Base-by-base conservation (phyloP, 2,797 vertebrate species). In the Ptychobarbus kaznakovi region DNA sequence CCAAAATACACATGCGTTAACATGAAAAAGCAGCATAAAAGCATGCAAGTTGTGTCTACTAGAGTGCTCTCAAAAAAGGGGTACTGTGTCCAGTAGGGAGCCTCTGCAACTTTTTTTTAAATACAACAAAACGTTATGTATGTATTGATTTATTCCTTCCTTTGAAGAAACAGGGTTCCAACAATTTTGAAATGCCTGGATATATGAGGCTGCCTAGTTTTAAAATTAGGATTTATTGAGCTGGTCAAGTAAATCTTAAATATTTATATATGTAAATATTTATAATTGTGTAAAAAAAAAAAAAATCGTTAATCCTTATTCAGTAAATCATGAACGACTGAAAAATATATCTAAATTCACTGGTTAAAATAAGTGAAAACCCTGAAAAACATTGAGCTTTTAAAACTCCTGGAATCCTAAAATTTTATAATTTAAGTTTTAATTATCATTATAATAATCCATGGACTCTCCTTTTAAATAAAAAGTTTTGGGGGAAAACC, bases 371-470 rank as follows among this genome's bases (percentile, higher is more conserved):
- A 65, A 16, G 13, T 68, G 32, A 13, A 66, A 35, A 16, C 28
- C 63, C 2, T 18, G 58, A 32, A 7, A 15, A 66, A 66, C 2
- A 66, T 35, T 66, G 13, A 38, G 35, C n/a, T 7, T 25, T 73
- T 28, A 25, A 73, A 73, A 75, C 46, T 22, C 49, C 18, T 35
- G 25, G 28, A 53, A 10, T 2, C 15, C 46, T 75, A 5, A 75
- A 51, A 53, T 20, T 1, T 12, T 5, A 32, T 32, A 0, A 6
- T 20, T 74, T 18, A 2, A 44, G n/a, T 25, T 70, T 6, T 1
- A 58, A 58, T 58, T 58, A 58, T 25, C 18, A 20, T 69, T 46
- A 72, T 46, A 25, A 25, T 73, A 73, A 73, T 73, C n/a, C 42
- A 42, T 11, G n/a, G 22, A 12, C n/a, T 58, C 1, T 16, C 15